These are phyloP conservation scores for Jacana jacana DNA, from an alignment of 2,113 vertebrate genomes.

Conservation along the genomic window DNA sequence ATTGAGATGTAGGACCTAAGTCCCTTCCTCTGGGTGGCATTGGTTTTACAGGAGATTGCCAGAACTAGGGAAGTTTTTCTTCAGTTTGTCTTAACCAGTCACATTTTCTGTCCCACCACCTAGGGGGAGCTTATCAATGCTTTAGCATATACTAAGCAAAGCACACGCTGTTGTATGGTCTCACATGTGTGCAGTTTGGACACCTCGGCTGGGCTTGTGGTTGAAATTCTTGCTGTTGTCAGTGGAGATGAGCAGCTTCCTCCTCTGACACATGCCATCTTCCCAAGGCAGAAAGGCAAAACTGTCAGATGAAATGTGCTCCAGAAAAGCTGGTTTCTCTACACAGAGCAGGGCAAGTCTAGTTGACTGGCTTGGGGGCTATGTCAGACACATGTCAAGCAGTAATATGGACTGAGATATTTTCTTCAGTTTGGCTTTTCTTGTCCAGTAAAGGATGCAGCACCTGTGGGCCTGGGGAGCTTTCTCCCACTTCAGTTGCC, in stretches of 20 bases:
- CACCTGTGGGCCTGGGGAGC: neutral
- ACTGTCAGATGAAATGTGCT: accelerated
- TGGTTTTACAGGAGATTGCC: neutral
- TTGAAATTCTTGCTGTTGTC: neutral
- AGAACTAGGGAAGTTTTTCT: neutral
- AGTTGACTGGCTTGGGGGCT: neutral
- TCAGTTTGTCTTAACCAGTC: neutral
- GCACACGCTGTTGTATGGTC: neutral
- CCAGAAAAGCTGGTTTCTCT: neutral
- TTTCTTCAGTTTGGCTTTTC: neutral
- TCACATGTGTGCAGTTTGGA: neutral
- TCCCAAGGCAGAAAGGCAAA: neutral
- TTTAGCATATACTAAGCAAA: neutral
- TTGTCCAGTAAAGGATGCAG: neutral
- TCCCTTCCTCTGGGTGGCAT: neutral
- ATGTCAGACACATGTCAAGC: neutral
- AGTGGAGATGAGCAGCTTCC: neutral
- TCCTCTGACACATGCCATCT: neutral
- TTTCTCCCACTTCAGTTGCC: neutral
- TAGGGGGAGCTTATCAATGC: neutral
- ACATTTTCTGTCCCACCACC: neutral
- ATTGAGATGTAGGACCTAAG: neutral
- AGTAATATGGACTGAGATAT: neutral
- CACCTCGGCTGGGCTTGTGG: neutral
- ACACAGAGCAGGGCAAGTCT: neutral